Evolutionary conservation across 2,888 invertebrate species (phyloP).

Genomic region (Crepidodera aurea): DNA sequence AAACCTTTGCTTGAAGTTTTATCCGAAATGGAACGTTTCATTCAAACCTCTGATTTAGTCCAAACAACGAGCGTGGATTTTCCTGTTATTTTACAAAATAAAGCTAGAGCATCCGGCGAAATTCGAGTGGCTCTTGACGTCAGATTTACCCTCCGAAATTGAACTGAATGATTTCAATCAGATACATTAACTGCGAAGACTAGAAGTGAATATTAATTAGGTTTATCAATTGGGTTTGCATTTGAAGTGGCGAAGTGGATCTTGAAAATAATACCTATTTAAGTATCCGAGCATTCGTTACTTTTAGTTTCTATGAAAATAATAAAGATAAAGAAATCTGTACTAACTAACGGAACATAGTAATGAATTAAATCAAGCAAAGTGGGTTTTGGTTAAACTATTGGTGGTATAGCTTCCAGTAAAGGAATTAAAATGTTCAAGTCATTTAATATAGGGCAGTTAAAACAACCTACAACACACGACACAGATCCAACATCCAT

Average conservation of each 20-base stretch:
- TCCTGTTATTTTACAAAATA: conserved; percentile 7
- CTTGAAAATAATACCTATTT: no score
- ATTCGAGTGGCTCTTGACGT: conserved; percentile 9
- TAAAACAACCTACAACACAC: no score
- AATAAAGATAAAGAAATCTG: no score
- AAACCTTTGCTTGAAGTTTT: background rate
- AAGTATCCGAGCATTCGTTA: no score
- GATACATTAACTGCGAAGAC: background rate
- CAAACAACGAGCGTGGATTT: conserved; percentile 1
- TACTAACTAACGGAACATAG: no score
- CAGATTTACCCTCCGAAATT: background rate
- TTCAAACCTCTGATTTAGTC: conserved; percentile 3
- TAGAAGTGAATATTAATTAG: conserved; percentile 3
- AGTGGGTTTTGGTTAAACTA: no score
- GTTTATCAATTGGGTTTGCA: background rate
- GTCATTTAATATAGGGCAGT: no score
- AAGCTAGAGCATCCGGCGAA: background rate
- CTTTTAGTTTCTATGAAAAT: no score
- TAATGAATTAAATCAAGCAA: no score
- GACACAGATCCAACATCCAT: no score
- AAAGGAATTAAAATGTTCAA: no score
- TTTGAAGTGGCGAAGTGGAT: background rate
- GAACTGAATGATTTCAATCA: background rate
- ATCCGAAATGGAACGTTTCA: background rate
- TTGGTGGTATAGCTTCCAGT: no score